These are phyloP conservation scores for Dipodomys spectabilis DNA, from an alignment of 2,113 vertebrate genomes.

Conservation along the genomic window DNA sequence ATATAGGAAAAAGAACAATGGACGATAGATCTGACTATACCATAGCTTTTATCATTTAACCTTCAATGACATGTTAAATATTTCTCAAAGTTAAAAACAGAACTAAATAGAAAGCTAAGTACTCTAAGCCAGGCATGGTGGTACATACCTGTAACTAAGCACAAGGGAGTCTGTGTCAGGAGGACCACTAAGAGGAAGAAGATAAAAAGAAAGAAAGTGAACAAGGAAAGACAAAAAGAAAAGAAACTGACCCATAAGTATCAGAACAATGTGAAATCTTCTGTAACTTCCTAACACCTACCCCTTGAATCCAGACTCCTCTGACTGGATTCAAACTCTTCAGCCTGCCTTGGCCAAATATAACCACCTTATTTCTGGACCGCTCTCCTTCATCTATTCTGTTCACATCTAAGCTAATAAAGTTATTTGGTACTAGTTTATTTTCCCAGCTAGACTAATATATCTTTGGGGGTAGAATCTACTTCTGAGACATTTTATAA, in stretches of 20 bases:
- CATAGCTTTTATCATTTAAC: background rate
- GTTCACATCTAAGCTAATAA: background rate
- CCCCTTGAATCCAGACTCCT: background rate
- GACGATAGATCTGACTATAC: background rate
- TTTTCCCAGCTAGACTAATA: background rate
- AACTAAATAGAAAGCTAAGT: background rate
- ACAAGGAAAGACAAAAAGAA: background rate
- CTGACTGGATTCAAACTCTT: background rate
- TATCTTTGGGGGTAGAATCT: background rate
- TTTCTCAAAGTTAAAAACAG: background rate
- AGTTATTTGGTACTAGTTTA: background rate
- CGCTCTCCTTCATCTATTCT: background rate
- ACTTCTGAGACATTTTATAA: background rate
- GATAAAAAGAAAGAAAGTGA: background rate
- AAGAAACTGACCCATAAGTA: background rate
- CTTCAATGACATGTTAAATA: constrained; percentile 3
- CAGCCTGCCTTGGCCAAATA: background rate
- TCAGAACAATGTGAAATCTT: background rate
- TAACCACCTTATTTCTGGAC: background rate
- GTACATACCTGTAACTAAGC: too few species aligned
- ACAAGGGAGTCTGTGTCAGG: too few species aligned
- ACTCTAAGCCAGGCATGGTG: background rate
- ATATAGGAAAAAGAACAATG: background rate
- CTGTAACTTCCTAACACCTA: background rate
- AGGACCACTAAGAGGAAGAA: too few species aligned